A percentile compares a stretch with the other conserved stretches of the same genome.
Conservation (phyloP, 2,797 vertebrate genomes). For the Mus caroli region DNA sequence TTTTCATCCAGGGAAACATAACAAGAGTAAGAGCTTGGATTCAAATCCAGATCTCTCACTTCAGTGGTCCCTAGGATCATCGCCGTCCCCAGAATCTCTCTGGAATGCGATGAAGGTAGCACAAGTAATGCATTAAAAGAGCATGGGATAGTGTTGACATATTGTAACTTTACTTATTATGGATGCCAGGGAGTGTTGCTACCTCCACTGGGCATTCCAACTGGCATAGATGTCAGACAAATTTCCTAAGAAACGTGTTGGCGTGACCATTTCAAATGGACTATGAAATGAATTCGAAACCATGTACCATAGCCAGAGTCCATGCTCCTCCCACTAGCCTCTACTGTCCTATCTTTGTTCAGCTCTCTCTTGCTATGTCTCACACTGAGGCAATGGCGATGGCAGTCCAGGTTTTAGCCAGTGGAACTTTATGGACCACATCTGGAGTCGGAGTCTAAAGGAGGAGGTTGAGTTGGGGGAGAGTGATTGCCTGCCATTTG, state of each 20-base stretch:
- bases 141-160: rapidly evolving
- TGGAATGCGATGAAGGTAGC: background rate
- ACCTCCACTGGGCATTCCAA: background rate
- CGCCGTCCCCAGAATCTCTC: background rate
- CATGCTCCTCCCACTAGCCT: background rate
- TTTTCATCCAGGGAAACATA: background rate
- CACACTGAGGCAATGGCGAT: background rate
- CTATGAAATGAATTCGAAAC: background rate
- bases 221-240: background rate
- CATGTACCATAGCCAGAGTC: background rate
- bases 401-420: background rate
- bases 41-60: background rate
- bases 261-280: background rate
- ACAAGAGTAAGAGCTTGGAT: background rate
- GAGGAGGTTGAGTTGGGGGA: no score
- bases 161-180: background rate
- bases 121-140: background rate
- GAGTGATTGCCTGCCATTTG: background rate
- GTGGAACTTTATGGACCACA: background rate
- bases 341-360: background rate
- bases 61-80: background rate
- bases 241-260: background rate
- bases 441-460: background rate
- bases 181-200: background rate
- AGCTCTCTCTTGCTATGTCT: no score